These are phyloP conservation scores for Crocallis elinguaria DNA, from an alignment of 2,888 invertebrate genomes.

Conservation along the genomic window DNA sequence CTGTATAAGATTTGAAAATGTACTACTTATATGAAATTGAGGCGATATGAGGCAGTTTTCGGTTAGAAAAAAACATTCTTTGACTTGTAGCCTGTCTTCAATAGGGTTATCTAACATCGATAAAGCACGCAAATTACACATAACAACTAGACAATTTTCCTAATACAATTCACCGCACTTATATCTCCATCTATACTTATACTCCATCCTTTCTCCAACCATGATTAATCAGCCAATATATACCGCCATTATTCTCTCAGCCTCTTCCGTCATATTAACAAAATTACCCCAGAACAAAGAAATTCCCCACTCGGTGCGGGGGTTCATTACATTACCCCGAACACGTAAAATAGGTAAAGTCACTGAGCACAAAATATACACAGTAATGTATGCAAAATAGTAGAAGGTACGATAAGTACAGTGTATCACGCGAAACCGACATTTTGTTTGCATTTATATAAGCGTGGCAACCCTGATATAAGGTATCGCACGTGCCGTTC, in stretches of 20 bases:
- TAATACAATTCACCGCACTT: no score
- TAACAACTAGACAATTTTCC: no score
- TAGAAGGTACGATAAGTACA: conserved; percentile 70
- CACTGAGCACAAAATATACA: conserved; percentile 51
- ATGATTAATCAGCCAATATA: conserved; percentile 5
- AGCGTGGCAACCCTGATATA: conserved; percentile 31
- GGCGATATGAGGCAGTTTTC: no score
- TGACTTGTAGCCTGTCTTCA: no score
- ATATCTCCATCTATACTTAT: not conserved
- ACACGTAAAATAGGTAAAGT: conserved; percentile 53
- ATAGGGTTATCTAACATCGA: no score
- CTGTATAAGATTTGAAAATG: no score
- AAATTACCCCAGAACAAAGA: conserved; percentile 26
- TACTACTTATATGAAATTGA: no score
- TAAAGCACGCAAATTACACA: no score
- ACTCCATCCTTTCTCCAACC: not conserved
- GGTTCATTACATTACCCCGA: conserved; percentile 37
- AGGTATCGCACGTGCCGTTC: conserved; percentile 6
- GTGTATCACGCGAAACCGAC: conserved; percentile 77
- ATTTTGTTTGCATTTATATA: conserved; percentile 82
- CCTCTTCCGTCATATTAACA: conserved; percentile 16
- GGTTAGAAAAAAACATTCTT: no score
- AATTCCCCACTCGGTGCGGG: conserved; percentile 11
- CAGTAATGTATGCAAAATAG: conserved; percentile 81
- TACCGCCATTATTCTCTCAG: conserved; percentile 5